Base-by-base conservation (phyloP, 2,797 vertebrate genomes). In the Mormyrops attenuatus region DNA sequence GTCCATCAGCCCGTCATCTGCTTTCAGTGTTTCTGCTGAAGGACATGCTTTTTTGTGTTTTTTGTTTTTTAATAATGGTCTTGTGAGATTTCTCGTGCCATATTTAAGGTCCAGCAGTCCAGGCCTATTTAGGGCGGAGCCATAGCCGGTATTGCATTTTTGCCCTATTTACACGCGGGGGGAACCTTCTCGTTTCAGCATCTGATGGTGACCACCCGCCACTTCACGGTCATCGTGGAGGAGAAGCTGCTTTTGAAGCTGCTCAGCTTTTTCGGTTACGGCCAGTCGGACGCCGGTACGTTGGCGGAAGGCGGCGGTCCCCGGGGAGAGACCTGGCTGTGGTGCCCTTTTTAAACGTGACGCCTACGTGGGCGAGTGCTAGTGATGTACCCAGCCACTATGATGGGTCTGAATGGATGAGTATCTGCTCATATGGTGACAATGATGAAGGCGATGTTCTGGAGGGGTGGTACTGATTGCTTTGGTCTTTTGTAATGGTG, bases 181-280 rank as follows among this genome's bases (percentile, higher is more conserved):
- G n/a, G n/a, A 77, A 77, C 73, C 17, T 3, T 44, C 73, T 44
- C 38, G 17, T 90, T 50, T 2, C 92, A 99, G 99, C 99, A 99
- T 93, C 95, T 99, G 60, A 97, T 99, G 98, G 95, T 99, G 92
- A 99, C 98, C 0, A 97, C 98, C 17, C 95, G 95, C 0, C 97
- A 94, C 89, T 98, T 98, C 93, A 99, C 98, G 0, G 96, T 99
- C 90, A 97, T 99, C 92, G 98, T 99, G 0, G 99, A 99, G 92
- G 99, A 99, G 94, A 99, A 99, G 1, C 95, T 99, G 0, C 95
- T 99, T 87, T 96, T 99, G 41, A 99, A 99, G 92, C 95, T 99
- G 0, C 93, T 99, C 63, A 97, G 96, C 91, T 99, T 99, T 96
- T 98, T 99, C 90, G 97, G 97, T 93, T 98, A 97, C 0, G 96